Evolutionary conservation across 2,113 vertebrate species (phyloP), one percentile per base, ranked within the genome.

Genomic region (Camelus dromedarius): DNA sequence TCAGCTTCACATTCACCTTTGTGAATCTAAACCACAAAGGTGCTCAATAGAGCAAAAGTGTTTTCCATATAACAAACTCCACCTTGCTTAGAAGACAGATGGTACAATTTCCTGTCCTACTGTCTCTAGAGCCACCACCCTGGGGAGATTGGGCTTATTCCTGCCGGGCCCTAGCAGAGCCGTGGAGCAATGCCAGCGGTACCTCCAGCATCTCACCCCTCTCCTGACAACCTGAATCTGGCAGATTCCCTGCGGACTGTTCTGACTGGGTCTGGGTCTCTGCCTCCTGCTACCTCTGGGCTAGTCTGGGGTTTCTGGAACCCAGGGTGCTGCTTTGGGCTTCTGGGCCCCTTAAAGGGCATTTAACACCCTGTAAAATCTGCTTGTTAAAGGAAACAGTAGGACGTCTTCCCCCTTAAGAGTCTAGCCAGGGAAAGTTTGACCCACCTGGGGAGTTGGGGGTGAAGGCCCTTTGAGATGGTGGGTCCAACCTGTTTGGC

Each of bases 341-440:
- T 89, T 93, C 64, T 93, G 83, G 79, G 42, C 30, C 95, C 83
- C 80, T 95, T 93, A 50, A 89, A 93, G 48, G 83, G 70, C 80
- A 85, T 42, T 96, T 97, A 96, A 66, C 92, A 96, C 84, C 84
- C 83, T 67, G 7, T 96, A 96, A 97, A 96, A 93, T 60, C 60
- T 83, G 70, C 80, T 96, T 62, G 72, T 90, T 93, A 96, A 96
- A 90, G 76, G 54, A 93, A 97, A 72, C 48, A 52, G 86, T 76
- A 69, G 79, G 80, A 75, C 46, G 69, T 82, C 85, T 97, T 97
- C 81, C 70, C 52, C 54, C 95, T 96, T 95, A 95, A 89, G 87
- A 81, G 83, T 76, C 58, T 58, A 64, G 69, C 52, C 73, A 58
- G 56, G 92, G 96, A 90, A 97, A 95, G 56, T 92, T 66, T 58